Conservation (phyloP, 1,140 invertebrate genomes). For the Colletes latitarsis region DNA sequence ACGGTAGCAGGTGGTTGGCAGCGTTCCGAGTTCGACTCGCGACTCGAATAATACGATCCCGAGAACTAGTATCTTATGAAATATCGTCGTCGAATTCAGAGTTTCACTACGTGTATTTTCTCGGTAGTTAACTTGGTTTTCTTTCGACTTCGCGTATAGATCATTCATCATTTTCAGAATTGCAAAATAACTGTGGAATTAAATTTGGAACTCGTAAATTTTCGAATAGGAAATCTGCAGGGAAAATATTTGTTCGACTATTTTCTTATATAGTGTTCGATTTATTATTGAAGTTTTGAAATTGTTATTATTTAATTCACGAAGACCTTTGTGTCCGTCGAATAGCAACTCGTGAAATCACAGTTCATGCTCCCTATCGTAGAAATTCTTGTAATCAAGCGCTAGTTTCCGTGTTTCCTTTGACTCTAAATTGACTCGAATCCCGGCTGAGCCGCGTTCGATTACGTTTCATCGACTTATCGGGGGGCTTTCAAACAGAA, state of each 20-base stretch:
- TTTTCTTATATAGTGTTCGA: no score
- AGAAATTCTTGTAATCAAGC: slow-evolving; percentile 7
- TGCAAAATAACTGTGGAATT: background rate
- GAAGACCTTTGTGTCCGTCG: background rate
- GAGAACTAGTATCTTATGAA: slow-evolving; percentile 9
- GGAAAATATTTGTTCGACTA: no score
- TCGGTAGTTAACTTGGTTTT: background rate
- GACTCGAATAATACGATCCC: background rate
- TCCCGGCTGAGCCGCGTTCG: background rate
- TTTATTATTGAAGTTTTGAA: no score
- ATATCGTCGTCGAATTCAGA: background rate
- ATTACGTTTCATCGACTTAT: slow-evolving; percentile 15
- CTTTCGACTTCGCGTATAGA: background rate
- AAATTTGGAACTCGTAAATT: no score
- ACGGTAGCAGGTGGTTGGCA: slow-evolving; percentile 49
- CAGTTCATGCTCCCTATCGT: no score
- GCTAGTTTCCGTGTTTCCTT: background rate
- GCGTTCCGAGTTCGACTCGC: slow-evolving; percentile 26
- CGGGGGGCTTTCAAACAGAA: background rate
- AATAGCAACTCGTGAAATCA: no score
- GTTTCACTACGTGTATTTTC: background rate
- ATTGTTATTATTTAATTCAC: no score
- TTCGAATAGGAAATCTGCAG: no score
- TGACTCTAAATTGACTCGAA: slow-evolving; percentile 9
- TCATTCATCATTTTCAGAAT: no score